Percentiles rank a stretch among this genome's conserved stretches.
phyloP scores from a whole-genome alignment of 2,797 vertebrate species.

The Premnoplex brunnescens region DNA sequence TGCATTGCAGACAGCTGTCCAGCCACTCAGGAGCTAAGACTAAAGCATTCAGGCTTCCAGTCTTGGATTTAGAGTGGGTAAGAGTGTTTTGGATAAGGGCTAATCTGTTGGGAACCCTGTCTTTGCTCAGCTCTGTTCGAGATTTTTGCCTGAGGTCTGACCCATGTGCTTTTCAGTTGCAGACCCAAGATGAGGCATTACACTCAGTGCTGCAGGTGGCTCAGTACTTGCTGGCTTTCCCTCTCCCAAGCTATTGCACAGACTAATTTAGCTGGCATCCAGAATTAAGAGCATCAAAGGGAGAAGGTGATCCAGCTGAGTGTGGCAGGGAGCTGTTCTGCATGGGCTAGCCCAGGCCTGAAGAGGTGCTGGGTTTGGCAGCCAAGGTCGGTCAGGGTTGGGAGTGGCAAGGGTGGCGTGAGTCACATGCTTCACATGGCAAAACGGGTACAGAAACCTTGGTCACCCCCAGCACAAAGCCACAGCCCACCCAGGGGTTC shows the following conservation, averaged over 20 bases:
- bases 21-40: neutral
- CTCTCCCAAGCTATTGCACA: neutral
- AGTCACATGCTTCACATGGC: neutral
- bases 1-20: neutral
- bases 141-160: neutral
- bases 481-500: neutral
- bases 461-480: neutral
- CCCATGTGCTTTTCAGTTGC: neutral
- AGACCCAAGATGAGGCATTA: neutral
- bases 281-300: neutral
- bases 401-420: rapidly evolving
- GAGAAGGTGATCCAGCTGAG: neutral
- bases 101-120: neutral
- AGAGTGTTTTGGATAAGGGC: neutral
- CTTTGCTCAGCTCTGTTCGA: neutral
- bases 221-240: neutral
- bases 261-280: neutral
- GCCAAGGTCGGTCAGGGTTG: neutral
- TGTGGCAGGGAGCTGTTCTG: neutral
- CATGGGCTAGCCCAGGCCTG: neutral
- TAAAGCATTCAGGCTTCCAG: neutral
- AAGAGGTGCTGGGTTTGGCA: neutral
- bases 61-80: neutral
- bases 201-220: rapidly evolving
- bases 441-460: neutral